These are phyloP conservation scores for Monochamus alternatus DNA, from an alignment of 2,888 invertebrate species.

Conservation along the genomic window DNA sequence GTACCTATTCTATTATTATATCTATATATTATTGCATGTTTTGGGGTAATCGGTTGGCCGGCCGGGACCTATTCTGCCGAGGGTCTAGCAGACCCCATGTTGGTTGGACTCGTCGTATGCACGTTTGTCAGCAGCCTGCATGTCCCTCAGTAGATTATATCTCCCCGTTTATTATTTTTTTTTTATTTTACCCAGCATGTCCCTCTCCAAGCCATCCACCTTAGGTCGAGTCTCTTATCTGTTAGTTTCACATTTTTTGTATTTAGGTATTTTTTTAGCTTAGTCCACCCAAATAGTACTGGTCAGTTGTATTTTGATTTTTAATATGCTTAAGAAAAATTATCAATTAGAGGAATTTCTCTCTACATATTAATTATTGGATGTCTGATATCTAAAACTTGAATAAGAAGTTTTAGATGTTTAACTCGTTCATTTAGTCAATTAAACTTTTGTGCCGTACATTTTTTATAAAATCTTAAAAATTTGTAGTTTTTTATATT, in stretches of 20 bases:
- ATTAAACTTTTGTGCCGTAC: too few relatives aligned
- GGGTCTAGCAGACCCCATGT: constrained; percentile 57
- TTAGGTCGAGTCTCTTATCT: constrained; percentile 26
- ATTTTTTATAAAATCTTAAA: not conserved
- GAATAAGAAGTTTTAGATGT: too few relatives aligned
- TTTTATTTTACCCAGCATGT: constrained; percentile 44
- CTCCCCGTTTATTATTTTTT: constrained; percentile 30
- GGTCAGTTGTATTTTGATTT: constrained; percentile 7
- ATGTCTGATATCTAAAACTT: too few relatives aligned
- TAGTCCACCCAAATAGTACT: constrained; percentile 22
- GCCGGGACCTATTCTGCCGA: constrained; percentile 72
- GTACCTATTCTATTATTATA: constrained; percentile 56
- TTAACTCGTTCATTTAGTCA: too few relatives aligned
- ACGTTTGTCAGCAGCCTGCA: constrained; percentile 65
- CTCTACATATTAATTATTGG: too few relatives aligned
- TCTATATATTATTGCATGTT: constrained; percentile 66
- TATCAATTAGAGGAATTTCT: not conserved
- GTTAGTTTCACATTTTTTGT: constrained; percentile 29
- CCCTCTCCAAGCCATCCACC: constrained; percentile 33
- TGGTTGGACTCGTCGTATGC: constrained; percentile 64
- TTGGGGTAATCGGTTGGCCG: constrained; percentile 70
- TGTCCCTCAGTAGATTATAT: constrained; percentile 54
- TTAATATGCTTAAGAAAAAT: not conserved
- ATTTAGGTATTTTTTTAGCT: constrained; percentile 33
- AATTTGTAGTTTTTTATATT: not conserved